These are phyloP conservation scores for Trachymyrmex septentrionalis DNA, from an alignment of 1,140 invertebrate genomes.

Conservation along the genomic window DNA sequence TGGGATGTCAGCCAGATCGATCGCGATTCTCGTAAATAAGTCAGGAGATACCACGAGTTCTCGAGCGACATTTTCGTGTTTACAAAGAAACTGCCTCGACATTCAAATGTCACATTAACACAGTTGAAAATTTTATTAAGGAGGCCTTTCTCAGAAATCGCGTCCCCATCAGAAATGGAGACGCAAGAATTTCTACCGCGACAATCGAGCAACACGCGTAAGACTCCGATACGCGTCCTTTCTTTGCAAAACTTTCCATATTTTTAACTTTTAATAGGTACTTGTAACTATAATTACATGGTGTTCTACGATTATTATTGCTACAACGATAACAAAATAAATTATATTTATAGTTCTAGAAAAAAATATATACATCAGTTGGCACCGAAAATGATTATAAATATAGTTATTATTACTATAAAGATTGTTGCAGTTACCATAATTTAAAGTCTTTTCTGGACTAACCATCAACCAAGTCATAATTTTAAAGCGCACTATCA, in stretches of 20 bases:
- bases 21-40: conserved; percentile 70
- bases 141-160: neutral
- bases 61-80: conserved; percentile 7
- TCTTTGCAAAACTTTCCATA: no score
- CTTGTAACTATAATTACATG: no score
- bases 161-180: neutral
- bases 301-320: no score
- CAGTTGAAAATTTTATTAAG: conserved; percentile 29
- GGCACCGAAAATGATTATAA: no score
- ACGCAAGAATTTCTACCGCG: neutral
- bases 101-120: conserved; percentile 39
- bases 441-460: no score
- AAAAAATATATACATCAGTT: no score
- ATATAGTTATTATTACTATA: no score
- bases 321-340: no score
- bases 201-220: neutral
- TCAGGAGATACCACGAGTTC: conserved; percentile 15
- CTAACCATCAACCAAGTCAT: no score
- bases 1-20: conserved; percentile 53
- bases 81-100: conserved; percentile 5
- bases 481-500: neutral
- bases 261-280: no score
- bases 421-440: no score
- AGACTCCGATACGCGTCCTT: neutral
- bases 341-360: no score